Evolutionary conservation across 2,113 vertebrate genomes (phyloP).

Genomic region (Oryzias woworae): DNA sequence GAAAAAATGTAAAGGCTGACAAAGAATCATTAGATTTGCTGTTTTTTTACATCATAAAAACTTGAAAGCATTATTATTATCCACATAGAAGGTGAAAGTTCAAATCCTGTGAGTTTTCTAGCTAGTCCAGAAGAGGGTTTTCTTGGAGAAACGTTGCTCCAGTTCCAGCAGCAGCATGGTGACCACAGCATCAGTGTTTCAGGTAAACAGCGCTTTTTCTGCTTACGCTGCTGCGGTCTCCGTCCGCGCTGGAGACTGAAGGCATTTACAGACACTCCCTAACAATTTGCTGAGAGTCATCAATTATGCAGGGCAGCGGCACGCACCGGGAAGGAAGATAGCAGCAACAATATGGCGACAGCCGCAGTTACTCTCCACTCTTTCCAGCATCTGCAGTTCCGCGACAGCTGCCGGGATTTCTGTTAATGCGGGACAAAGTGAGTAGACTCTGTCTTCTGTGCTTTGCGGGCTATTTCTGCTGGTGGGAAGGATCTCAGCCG

Average conservation of each 20-base stretch:
- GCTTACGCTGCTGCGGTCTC: conserved; percentile 71
- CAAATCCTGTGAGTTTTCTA: too few species aligned
- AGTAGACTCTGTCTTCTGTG: conserved; percentile 68
- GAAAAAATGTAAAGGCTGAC: too few species aligned
- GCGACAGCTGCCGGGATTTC: conserved; percentile 77
- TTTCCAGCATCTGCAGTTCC: conserved; percentile 81
- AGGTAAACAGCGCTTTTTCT: conserved; percentile 27
- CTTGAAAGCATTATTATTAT: not conserved
- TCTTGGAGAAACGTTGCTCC: too few species aligned
- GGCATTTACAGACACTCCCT: conserved; percentile 81
- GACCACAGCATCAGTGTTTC: conserved; percentile 21
- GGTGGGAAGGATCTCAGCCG: conserved; percentile 31
- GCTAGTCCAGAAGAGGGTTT: too few species aligned
- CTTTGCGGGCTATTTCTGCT: conserved; percentile 41
- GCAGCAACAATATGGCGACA: conserved; percentile 93
- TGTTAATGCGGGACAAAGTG: conserved; percentile 81
- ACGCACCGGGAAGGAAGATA: conserved; percentile 81
- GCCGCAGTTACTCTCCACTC: conserved; percentile 88
- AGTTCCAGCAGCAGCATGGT: not conserved
- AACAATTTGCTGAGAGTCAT: conserved; percentile 86
- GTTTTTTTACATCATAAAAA: not conserved
- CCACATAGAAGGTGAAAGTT: too few species aligned
- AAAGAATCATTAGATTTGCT: too few species aligned
- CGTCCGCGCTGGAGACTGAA: conserved; percentile 62
- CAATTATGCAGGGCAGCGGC: conserved; percentile 87